phyloP scores from a whole-genome alignment of 30 jellyfish, hydroid and myxozoan species.

The Sanderia malayensis region DNA sequence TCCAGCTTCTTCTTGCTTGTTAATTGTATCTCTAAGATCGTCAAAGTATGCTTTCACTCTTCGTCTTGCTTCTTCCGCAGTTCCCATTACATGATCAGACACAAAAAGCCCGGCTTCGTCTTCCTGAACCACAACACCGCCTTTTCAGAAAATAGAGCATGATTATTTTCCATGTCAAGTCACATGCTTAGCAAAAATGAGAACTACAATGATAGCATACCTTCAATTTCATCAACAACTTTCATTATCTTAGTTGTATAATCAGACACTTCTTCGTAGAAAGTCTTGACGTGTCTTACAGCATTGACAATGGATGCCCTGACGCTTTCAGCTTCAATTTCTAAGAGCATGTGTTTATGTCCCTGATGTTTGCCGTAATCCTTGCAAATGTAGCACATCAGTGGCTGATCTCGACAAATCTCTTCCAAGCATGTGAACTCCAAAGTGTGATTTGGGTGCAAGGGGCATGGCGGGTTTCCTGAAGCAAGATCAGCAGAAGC shows the following conservation, averaged over 20 bases:
- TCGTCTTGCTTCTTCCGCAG: constrained; percentile 87
- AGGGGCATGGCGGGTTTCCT: constrained; percentile 90
- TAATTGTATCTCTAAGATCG: constrained; percentile 89
- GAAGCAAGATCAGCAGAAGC: too few relatives aligned
- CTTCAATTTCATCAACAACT: constrained; percentile 88
- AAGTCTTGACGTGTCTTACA: constrained; percentile 77
- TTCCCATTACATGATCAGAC: constrained; percentile 54
- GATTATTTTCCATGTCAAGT: too few relatives aligned
- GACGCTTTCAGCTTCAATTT: constrained; percentile 85
- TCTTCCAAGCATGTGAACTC: constrained; percentile 98
- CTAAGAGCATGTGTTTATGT: constrained; percentile 89
- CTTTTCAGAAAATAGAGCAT: not conserved
- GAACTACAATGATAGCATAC: constrained; percentile 26
- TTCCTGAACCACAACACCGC: constrained; percentile 54
- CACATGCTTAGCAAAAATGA: too few relatives aligned
- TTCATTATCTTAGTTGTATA: constrained; percentile 68
- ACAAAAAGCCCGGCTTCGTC: constrained; percentile 52
- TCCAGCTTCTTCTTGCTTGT: constrained; percentile 93
- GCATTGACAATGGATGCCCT: constrained; percentile 82
- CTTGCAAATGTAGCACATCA: constrained; percentile 94
- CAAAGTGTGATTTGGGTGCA: constrained; percentile 83
- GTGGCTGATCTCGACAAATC: constrained; percentile 71
- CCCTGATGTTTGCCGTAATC: constrained; percentile 97
- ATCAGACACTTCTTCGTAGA: constrained; percentile 82
- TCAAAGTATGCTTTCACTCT: constrained; percentile 76